phyloP scores from a whole-genome alignment of 1,140 invertebrate species.

The Stratiolaelaps scimitus region DNA sequence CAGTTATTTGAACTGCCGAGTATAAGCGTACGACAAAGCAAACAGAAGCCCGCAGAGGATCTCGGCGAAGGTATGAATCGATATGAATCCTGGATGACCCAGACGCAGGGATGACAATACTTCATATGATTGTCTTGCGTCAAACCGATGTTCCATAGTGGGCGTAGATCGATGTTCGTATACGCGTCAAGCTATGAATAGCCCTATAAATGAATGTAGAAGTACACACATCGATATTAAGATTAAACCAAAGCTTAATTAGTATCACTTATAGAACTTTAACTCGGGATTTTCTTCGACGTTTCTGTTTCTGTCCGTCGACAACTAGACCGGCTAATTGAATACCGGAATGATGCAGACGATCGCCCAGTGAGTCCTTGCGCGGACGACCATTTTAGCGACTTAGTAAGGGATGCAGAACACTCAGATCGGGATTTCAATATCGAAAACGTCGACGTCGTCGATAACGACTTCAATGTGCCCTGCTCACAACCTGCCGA shows the following conservation, averaged over 20 bases:
- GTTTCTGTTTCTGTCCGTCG: too few relatives aligned
- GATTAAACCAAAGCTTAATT: too few relatives aligned
- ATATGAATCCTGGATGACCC: too few relatives aligned
- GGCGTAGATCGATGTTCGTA: too few relatives aligned
- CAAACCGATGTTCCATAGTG: too few relatives aligned
- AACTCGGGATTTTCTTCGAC: too few relatives aligned
- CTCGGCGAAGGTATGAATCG: background rate
- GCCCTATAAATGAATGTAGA: too few relatives aligned
- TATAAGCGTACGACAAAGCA: constrained; percentile 5
- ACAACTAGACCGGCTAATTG: background rate
- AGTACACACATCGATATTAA: too few relatives aligned
- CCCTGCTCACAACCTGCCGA: constrained; percentile 8
- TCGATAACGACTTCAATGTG: constrained; percentile 21
- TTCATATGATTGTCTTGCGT: too few relatives aligned
- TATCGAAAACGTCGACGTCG: constrained; percentile 9
- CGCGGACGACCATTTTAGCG: constrained; percentile 21
- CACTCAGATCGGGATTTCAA: constrained; percentile 21
- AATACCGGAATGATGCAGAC: constrained; percentile 10
- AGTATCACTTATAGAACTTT: too few relatives aligned
- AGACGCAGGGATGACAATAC: too few relatives aligned
- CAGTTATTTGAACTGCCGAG: background rate
- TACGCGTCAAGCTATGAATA: too few relatives aligned
- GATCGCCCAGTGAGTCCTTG: constrained; percentile 7
- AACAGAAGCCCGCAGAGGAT: constrained; percentile 14
- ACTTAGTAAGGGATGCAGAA: background rate